Evolutionary conservation across 2,888 invertebrate genomes (phyloP), one percentile per base, ranked within the genome.

Genomic region (Arge pagana): DNA sequence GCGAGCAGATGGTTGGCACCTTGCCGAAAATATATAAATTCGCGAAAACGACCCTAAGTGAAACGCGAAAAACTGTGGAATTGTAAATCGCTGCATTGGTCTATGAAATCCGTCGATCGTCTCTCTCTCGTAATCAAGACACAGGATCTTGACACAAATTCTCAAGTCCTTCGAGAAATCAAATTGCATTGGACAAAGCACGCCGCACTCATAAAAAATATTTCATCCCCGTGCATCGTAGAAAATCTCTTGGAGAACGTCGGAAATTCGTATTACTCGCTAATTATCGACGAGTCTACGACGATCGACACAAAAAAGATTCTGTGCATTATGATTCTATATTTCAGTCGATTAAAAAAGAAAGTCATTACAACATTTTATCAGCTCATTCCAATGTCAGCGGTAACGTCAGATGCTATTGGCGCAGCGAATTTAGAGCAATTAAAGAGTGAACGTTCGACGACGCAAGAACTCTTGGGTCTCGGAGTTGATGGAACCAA

Each of bases 231-330:
- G 48, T 62, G 55, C 10, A 60, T 70, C 56, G 50, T 67, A 2
- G 24, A 64, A 49, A 62, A 55, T 21, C 57, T 70, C 23, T 50
- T 68, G n/a, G 55, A 63, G 53, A 66, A 71, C 8, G 57, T 69
- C 13, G 64, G 62, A 35, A 52, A 67, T 55, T 62, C 37, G 48
- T 56, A 61, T 7, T 68, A 60, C 18, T 69, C 68, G 0, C 52
- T 67, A n/a, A 67, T 66, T 42, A 58, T 65, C 11, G 67, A 68
- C 49, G 66, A 66, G 57, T 68, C 61, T 35, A 68, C 63, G 33
- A 62, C 60, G 55, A 43, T 63, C 19, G 57, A 58, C 11, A 57
- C 54, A 15, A 55, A 53, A 28, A 53, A 57, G 52, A 19, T 57
- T 2, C 15, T 60, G 36, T n/a, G n/a, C n/a, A n/a, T n/a, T n/a